These are phyloP conservation scores for Ascaphus truei DNA, from an alignment of 2,113 vertebrate species.

Conservation along the genomic window DNA sequence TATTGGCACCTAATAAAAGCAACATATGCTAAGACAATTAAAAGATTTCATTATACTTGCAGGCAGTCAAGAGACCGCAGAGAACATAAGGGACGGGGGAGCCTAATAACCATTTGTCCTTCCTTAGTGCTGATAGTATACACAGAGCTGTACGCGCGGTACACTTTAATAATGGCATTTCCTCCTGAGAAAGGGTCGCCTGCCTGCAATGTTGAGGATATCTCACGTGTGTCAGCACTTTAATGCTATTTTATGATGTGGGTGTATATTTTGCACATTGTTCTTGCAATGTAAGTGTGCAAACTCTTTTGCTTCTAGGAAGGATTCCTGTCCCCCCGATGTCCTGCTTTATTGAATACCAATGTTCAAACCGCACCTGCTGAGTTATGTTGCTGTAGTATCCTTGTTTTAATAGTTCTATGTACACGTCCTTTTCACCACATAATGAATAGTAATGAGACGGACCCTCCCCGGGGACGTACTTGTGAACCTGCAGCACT, in stretches of 20 bases:
- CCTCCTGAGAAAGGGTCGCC: background rate
- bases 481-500: slow-evolving; percentile 25
- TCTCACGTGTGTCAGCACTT: no score
- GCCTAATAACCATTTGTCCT: slow-evolving; percentile 20
- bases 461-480: background rate
- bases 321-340: no score
- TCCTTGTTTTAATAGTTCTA: background rate
- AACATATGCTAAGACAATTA: slow-evolving; percentile 99
- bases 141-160: no score
- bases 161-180: no score
- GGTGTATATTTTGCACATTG: no score
- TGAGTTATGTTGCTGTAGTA: background rate
- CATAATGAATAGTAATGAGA: slow-evolving; percentile 27
- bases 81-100: background rate
- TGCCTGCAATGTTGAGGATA: no score
- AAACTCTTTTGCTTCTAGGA: no score
- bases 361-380: no score
- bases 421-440: background rate
- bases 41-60: slow-evolving; percentile 97
- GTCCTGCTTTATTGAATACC: no score
- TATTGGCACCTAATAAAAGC: slow-evolving; percentile 99
- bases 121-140: background rate
- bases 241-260: no score
- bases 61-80: slow-evolving; percentile 54
- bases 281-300: no score